Evolutionary conservation across 2,888 invertebrate genomes (phyloP), one percentile per base, ranked within the genome.

Genomic region (Apamea anceps): DNA sequence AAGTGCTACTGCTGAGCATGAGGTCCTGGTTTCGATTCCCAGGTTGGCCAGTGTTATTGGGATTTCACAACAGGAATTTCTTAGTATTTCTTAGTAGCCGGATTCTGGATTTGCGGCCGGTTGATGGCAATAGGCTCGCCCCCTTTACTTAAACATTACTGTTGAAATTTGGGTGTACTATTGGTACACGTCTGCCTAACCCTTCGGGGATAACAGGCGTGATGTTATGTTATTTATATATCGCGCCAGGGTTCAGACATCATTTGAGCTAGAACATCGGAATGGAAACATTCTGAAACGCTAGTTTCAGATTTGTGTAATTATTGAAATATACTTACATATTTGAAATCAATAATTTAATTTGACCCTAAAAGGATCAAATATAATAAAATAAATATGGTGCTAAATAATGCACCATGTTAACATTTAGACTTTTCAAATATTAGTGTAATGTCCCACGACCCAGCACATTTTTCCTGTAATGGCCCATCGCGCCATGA

Each of bases 401-500:
- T n/a, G 1, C 3, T 21, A 37, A 37, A 12, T 51, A 60, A 28
- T 37, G 18, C 12, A 63, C 2, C 2, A 21, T 2, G 25, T 37
- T 51, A 80, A 54, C 42, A 66, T 73, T 73, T 7, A 32, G 21
- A 67, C 54, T 72, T 62, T 57, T 73, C 18, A 48, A 79, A 80
- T 81, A 87, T 77, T 81, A 71, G 60, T 73, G 68, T 48, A 54
- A 80, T 75, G 70, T 77, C 72, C 70, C 63, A 63, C 80, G 77
- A 45, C 28, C 32, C 75, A 60, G 75, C 15, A 75, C 51, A 77
- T 86, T 87, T 85, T 90, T 85, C 89, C 76, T 74, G 84, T 89
- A 87, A 89, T 87, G 77, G 85, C 82, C 82, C 79, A 78, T 87
- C 77, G 87, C 86, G 84, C 82, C 81, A 84, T 85, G 86, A 87